A percentile compares a stretch with the other conserved stretches of the same genome.
These are phyloP conservation scores for Verasper variegatus DNA, from an alignment of 2,113 vertebrate genomes.

Conservation along the genomic window DNA sequence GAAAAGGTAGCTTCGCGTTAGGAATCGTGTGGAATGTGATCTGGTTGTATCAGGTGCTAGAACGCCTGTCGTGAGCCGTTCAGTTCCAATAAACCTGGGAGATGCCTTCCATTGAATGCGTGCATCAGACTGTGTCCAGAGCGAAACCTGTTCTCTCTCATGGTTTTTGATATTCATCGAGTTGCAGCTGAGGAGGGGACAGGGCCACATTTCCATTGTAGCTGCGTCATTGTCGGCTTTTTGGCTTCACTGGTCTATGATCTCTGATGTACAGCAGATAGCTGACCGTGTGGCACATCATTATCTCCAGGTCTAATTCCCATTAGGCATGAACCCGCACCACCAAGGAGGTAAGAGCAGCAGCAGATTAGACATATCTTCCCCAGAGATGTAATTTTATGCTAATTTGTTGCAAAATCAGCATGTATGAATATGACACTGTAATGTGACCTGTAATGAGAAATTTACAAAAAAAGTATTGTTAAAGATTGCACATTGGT, in stretches of 20 bases:
- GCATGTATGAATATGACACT: neutral
- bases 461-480: neutral
- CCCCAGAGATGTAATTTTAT: neutral
- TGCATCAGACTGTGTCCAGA: neutral
- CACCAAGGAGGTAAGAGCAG: neutral
- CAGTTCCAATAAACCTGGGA: neutral
- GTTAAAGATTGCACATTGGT: neutral
- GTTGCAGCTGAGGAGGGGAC: neutral
- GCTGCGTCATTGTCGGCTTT: neutral
- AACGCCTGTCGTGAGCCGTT: neutral
- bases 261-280: conserved; percentile 3
- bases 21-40: neutral
- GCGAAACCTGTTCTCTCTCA: neutral
- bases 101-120: neutral
- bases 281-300: conserved; percentile 3
- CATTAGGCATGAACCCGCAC: neutral
- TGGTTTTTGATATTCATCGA: neutral
- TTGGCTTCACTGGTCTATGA: neutral
- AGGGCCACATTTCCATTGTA: neutral
- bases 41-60: neutral
- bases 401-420: neutral
- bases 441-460: neutral
- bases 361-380: neutral
- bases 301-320: neutral
- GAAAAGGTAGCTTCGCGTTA: too few species aligned